Evolutionary conservation across 2,888 invertebrate genomes (phyloP).

Genomic region (Pterostichus madidus): DNA sequence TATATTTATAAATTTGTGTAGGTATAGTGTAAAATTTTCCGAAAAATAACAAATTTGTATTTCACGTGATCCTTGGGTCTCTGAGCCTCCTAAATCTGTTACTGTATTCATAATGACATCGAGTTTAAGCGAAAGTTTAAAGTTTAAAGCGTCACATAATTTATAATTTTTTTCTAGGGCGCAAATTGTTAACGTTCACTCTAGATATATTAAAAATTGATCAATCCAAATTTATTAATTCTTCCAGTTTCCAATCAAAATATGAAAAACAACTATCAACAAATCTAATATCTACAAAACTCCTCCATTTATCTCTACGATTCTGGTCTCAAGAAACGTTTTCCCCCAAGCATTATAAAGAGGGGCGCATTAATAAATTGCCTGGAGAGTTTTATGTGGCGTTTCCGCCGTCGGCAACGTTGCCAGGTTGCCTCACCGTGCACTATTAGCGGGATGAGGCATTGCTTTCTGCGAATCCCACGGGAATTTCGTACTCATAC

Average conservation of each 20-base stretch:
- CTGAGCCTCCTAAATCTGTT: too few relatives aligned
- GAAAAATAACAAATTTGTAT: too few relatives aligned
- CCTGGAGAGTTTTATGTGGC: conserved; percentile 55
- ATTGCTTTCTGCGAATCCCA: conserved; percentile 55
- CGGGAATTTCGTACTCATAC: conserved; percentile 45
- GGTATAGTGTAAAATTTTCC: too few relatives aligned
- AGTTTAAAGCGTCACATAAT: too few relatives aligned
- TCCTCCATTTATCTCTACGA: neutral
- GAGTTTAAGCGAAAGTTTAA: too few relatives aligned
- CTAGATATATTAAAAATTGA: too few relatives aligned
- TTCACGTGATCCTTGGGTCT: too few relatives aligned
- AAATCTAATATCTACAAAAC: neutral
- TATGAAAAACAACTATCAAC: neutral
- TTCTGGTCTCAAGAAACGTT: neutral
- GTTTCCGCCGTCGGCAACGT: conserved; percentile 21
- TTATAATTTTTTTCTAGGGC: too few relatives aligned
- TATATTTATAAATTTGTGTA: too few relatives aligned
- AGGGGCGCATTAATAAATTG: conserved; percentile 51
- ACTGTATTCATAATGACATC: too few relatives aligned
- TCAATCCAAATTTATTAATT: too few relatives aligned
- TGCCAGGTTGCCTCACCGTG: conserved; percentile 7
- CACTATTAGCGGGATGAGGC: conserved; percentile 59
- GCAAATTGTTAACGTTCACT: too few relatives aligned
- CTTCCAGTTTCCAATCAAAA: neutral
- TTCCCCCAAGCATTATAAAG: conserved; percentile 19